Evolutionary conservation across 2,113 vertebrate genomes (phyloP).

Genomic region (Struthio camelus): DNA sequence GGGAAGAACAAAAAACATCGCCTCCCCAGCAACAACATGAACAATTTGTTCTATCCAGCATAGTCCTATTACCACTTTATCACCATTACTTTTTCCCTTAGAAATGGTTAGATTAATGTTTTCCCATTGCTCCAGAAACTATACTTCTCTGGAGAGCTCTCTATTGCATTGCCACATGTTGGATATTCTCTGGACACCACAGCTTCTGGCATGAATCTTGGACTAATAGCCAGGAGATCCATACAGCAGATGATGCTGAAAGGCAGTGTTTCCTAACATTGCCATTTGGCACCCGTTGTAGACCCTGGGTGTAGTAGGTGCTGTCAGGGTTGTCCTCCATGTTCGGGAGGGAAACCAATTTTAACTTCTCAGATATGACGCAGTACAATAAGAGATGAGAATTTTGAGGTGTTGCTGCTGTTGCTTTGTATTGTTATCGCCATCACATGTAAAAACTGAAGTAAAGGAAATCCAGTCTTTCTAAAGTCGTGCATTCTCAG

Average conservation of each 20-base stretch:
- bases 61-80: conserved; percentile 38
- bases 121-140: neutral
- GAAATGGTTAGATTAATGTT: conserved; percentile 37
- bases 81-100: conserved; percentile 38
- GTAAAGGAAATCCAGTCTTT: neutral
- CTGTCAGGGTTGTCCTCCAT: neutral
- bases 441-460: neutral
- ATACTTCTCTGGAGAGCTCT: neutral
- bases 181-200: neutral
- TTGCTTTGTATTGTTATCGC: neutral
- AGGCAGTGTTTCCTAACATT: rapidly evolving
- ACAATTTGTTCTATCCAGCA: conserved; percentile 30
- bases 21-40: neutral
- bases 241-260: neutral
- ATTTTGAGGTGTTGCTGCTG: neutral
- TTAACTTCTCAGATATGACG: neutral
- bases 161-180: neutral
- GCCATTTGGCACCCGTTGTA: neutral
- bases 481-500: neutral
- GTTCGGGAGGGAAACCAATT: neutral
- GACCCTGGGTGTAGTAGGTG: neutral
- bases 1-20: neutral
- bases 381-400: neutral
- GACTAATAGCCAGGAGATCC: neutral
- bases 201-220: neutral